Conservation (phyloP, 2,113 vertebrate genomes). For the Probosciger aterrimus region DNA sequence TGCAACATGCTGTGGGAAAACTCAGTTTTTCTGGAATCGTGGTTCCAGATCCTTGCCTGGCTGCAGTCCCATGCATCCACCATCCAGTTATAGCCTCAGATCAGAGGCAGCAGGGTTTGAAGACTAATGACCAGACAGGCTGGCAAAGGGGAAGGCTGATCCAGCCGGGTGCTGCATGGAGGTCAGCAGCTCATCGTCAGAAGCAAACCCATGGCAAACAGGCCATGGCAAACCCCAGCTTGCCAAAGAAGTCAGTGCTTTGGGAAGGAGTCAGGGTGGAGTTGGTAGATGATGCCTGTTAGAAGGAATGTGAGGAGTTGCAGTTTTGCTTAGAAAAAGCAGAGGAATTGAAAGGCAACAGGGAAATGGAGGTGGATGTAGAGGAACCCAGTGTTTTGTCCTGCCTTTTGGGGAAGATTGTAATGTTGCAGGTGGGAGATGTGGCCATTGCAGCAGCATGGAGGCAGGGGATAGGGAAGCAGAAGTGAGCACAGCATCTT, state of each 20-base stretch:
- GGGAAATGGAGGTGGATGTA: not conserved
- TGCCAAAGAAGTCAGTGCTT: not conserved
- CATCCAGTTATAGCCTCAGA: not conserved
- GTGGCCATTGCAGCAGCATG: not conserved
- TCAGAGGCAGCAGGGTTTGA: not conserved
- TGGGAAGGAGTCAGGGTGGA: not conserved
- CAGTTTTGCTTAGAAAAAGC: not conserved
- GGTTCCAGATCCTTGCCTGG: not conserved
- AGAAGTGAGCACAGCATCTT: not conserved
- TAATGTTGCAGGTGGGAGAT: not conserved
- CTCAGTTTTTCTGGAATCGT: not conserved
- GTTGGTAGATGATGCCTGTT: not conserved
- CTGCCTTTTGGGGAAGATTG: not conserved
- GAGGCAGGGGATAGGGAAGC: not conserved
- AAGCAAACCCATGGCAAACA: not conserved
- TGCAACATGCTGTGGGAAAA: not conserved
- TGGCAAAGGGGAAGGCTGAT: not conserved
- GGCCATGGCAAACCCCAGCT: not conserved
- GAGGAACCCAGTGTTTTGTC: not conserved
- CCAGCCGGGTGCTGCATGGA: accelerated
- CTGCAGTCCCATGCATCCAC: not conserved
- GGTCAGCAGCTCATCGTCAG: not conserved
- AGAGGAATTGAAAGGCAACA: not conserved
- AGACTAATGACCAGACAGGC: not conserved
- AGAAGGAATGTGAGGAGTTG: not conserved